Base-by-base conservation (phyloP, 2,113 vertebrate genomes). In the Megaceryle maxima region DNA sequence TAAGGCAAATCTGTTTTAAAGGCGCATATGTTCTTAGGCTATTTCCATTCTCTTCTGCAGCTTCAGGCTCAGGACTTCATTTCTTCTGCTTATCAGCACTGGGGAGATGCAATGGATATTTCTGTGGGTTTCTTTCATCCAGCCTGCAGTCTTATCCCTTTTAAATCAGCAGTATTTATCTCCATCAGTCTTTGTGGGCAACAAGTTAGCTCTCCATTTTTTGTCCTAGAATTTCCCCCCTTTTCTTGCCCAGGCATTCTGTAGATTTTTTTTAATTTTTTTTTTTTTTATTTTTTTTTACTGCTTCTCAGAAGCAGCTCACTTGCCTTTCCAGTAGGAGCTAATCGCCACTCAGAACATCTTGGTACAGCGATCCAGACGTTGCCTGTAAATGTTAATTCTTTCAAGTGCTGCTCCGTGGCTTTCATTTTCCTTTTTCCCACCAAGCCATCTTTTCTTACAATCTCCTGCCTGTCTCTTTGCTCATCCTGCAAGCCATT, bases 301-400 rank as follows among this genome's bases (percentile, higher is more conserved):
- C 21, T 24, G 6, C 28, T 80, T 90, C 88, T 74, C 72, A 80
- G 44, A 60, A 90, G 31, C 55, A 83, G 87, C 50, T 91, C 59
- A 24, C 35, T 19, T 83, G 37, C 35, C 41, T 90, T 92, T 73
- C 63, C 59, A 70, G 31, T 28, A 69, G 55, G 59, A 93, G 33
- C 41, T 41, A n/a, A 22, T 50, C 0, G 0, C 53, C 55, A 64
- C 55, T 64, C 31, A 41, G 50, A 80, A 76, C 13, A 4, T 17
- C 5, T 44, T 69, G 31, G 19, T 83, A 25, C 55, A 59, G 12
- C 29, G 28, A 59, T 88, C 18, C 20, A 72, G 68, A 35, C 24
- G 6, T 46, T 78, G 16, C 39, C 60, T 64, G 26, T 50, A 57
- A 81, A 59, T 13, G 28, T 35, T 28, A 1, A 41, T 78, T 88